Base-by-base conservation (phyloP, 1,140 invertebrate species). In the Arion vulgaris region DNA sequence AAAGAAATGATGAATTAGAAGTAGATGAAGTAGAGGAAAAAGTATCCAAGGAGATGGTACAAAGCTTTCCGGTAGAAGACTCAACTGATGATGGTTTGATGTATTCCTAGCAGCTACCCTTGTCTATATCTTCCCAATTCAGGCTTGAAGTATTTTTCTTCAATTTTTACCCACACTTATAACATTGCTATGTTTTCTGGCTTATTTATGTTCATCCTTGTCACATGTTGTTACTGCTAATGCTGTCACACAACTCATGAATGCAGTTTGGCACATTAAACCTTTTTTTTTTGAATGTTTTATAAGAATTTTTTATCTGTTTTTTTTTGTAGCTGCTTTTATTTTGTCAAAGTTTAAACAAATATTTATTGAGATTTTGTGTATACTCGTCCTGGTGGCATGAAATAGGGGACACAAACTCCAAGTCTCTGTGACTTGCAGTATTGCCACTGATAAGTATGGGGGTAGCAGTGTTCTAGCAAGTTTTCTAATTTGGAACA, bases 91-190 rank as follows among this genome's bases (percentile, higher is more conserved):
- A 26, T 4, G 7, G 49, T 23, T 53, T 11, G n/a, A 5, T 36
- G 71, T 66, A 80, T 80, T 80, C 78, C 66, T 80, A 80, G 78
- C 78, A 80, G 78, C 78, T 71, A 80, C 62, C 39, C 32, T 32
- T 32, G 17, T 66, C n/a, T 66, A 34, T 53, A 17, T 79, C 68
- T 4, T 79, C 39, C 41, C 28, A n/a, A n/a, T 13, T 53, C 45
- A 51, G 74, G 49, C 74, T 76, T 76, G 74, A 28, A 76, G 2
- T 53, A 36, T 53, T 51, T 49, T 53, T 53, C 41, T 66, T 32
- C 62, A 66, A 32, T 66, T 66, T 66, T n/a, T 32, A 66, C n/a
- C 17, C 62, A 66, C 2, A 28, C 62, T 66, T 28, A 5, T 66
- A 7, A 15, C n/a, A 66, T 15, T 32, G 2, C 32, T 66, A 9